Evolutionary conservation across 2,113 vertebrate species (phyloP).

Genomic region (Anolis sagrei): DNA sequence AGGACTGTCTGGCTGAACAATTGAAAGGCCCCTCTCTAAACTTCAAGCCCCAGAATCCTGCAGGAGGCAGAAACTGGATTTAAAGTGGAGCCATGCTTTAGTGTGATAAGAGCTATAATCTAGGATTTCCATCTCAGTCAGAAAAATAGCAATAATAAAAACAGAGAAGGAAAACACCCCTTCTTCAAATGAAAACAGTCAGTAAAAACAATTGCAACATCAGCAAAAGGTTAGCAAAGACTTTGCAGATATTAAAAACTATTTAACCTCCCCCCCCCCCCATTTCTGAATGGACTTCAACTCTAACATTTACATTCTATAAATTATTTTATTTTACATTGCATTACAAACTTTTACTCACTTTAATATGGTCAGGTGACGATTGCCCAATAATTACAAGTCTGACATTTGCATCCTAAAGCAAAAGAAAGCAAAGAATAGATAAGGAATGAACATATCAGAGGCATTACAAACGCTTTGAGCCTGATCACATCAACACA

Average conservation of each 20-base stretch:
- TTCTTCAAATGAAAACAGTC: neutral
- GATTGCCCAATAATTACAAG: conserved; percentile 94
- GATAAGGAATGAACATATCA: conserved; percentile 21
- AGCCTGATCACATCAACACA: neutral
- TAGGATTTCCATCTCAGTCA: neutral
- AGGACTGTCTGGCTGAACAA: no score
- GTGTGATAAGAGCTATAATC: no score
- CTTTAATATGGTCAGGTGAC: conserved; percentile 88
- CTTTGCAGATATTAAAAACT: neutral
- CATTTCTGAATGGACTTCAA: neutral
- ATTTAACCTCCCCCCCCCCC: neutral
- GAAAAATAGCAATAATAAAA: neutral
- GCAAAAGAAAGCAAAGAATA: neutral
- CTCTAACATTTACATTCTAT: neutral
- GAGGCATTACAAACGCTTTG: neutral
- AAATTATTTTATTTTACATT: neutral
- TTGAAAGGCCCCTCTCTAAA: no score
- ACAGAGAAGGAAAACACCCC: neutral
- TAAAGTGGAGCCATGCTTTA: no score
- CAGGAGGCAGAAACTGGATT: no score
- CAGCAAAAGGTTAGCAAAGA: neutral
- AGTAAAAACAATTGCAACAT: neutral
- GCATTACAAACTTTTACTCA: conserved; percentile 61
- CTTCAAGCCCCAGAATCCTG: no score
- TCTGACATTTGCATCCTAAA: conserved; percentile 84